Percentiles rank a stretch among this genome's conserved stretches.
These are phyloP conservation scores for Torymus aiolomorphi DNA, from an alignment of 2,888 invertebrate genomes.

Conservation along the genomic window DNA sequence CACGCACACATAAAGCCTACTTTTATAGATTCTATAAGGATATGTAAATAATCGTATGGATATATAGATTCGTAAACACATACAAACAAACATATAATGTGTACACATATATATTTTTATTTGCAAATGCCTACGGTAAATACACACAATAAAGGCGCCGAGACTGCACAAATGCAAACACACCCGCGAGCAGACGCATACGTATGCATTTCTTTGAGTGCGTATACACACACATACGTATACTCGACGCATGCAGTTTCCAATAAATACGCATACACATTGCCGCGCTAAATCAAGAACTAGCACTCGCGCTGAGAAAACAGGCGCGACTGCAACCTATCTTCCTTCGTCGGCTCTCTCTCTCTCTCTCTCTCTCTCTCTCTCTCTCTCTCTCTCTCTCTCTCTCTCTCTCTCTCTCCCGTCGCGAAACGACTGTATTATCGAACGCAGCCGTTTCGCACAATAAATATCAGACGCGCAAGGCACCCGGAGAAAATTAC, in stretches of 20 bases:
- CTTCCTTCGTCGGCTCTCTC: not conserved
- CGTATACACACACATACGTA: not conserved
- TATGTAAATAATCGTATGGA: too few species aligned
- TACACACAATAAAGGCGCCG: not conserved
- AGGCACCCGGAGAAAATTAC: constrained; percentile 55
- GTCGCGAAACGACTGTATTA: constrained; percentile 53
- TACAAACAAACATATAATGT: too few species aligned
- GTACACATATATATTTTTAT: constrained; percentile 5
- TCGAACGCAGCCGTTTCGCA: constrained; percentile 52
- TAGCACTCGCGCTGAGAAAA: not conserved
- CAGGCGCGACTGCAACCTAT: constrained; percentile 5
- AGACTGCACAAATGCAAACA: not conserved
- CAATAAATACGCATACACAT: constrained; percentile 1
- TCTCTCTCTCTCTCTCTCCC: not conserved
- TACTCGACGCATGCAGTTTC: not conserved
- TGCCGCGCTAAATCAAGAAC: constrained; percentile 1
- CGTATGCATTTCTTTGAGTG: not conserved
- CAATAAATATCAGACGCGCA: constrained; percentile 57
- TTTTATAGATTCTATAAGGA: too few species aligned
- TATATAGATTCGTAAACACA: too few species aligned
- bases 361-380: constrained; percentile 1
- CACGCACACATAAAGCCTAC: too few species aligned
- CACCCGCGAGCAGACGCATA: not conserved
- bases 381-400: not conserved
- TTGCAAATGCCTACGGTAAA: not conserved